A percentile compares a stretch with the other conserved stretches of the same genome.
Evolutionary conservation across 2,888 invertebrate species (phyloP).

Genomic region (Drosophila paranaensis): DNA sequence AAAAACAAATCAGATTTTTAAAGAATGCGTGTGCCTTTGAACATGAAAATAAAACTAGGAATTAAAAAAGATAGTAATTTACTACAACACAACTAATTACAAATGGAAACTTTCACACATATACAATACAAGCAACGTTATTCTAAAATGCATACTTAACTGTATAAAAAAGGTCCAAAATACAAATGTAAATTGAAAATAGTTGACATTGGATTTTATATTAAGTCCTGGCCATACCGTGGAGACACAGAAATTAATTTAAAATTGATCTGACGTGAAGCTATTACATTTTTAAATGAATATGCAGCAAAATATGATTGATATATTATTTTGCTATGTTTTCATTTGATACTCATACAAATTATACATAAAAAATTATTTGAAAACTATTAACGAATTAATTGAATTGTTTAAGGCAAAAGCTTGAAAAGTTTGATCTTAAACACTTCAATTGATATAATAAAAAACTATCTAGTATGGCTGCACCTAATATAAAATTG

Average conservation of each 20-base stretch:
- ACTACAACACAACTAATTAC: slow-evolving; percentile 48
- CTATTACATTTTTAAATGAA: slow-evolving; percentile 8
- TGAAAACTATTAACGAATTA: background rate
- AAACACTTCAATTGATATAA: slow-evolving; percentile 21
- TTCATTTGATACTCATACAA: slow-evolving; percentile 2
- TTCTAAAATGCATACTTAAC: slow-evolving; percentile 44
- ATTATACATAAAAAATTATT: background rate
- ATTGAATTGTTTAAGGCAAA: slow-evolving; percentile 27
- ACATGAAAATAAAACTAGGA: slow-evolving; percentile 61
- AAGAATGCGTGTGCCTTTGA: slow-evolving; percentile 75
- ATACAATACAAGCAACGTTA: slow-evolving; percentile 32
- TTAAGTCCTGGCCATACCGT: slow-evolving; percentile 33
- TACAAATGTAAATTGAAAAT: slow-evolving; percentile 19
- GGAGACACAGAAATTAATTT: background rate
- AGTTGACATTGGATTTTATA: slow-evolving; percentile 41
- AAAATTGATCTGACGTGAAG: background rate
- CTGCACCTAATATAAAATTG: slow-evolving; percentile 47
- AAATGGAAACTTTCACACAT: slow-evolving; percentile 35
- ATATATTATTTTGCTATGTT: slow-evolving; percentile 20
- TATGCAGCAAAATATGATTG: slow-evolving; percentile 17
- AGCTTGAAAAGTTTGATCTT: slow-evolving; percentile 3
- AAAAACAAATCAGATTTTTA: slow-evolving; percentile 68
- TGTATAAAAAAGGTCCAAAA: slow-evolving; percentile 51
- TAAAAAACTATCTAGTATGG: slow-evolving; percentile 20
- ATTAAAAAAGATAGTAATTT: slow-evolving; percentile 60